Evolutionary conservation across 2,797 vertebrate genomes (phyloP), one percentile per base, ranked within the genome.

Genomic region (Chelon auratus): DNA sequence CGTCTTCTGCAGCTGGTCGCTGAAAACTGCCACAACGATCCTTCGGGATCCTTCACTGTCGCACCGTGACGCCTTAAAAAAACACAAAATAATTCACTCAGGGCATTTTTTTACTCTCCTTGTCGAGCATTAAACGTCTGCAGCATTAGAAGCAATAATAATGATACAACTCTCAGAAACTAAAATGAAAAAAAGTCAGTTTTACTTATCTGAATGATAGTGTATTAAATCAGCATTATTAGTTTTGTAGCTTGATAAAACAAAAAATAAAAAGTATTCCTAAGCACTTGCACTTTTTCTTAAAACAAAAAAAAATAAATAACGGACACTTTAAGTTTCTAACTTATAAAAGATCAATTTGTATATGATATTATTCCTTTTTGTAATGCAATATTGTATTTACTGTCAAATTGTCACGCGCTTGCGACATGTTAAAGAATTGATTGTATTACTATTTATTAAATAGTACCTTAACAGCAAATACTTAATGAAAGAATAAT

Each of bases 201-300:
- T 24, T 24, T 26, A 26, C 3, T 26, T 26, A 3, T 26, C 24
- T 26, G 24, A 26, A 26, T 26, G 24, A 3, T 26, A 26, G 24
- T 4, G 24, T 26, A 26, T 40, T 3, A 40, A 40, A 40, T 40
- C 39, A 15, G 5, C 42, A 47, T 45, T 45, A 18, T 47, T n/a
- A n/a, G 17, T 2, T 47, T 47, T 47, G 17, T n/a, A 18, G 43
- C n/a, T 47, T 42, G 40, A 13, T 12, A 48, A 9, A 48, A 17
- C 6, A 48, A 48, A 18, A 40, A 0, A 37, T 13, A 20, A 5
- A 0, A 22, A 10, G 15, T 40, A 5, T 17, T 58, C 36, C 55
- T 37, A 2, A 42, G 37, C 63, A 72, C 24, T 66, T 62, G 81
- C 72, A 83, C 76, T 73, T 79, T 75, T 58, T 43, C 7, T 15